Conservation (phyloP, 2,888 invertebrate genomes). For the Endotricha flammealis region DNA sequence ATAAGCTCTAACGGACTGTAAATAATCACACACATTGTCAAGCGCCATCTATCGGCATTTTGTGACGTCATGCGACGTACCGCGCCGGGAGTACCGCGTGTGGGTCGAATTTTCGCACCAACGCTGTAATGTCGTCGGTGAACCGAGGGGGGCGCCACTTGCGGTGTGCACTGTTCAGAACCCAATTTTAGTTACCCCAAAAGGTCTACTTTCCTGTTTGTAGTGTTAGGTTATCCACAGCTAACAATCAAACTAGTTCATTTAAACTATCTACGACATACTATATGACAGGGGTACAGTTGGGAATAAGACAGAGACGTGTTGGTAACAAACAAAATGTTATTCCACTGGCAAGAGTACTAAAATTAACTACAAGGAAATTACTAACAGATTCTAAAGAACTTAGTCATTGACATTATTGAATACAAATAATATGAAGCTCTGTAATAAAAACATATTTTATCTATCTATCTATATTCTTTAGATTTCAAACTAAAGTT, state of each 20-base stretch:
- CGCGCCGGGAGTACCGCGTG: conserved; percentile 77
- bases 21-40: conserved; percentile 51
- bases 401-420: conserved; percentile 4
- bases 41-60: conserved; percentile 64
- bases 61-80: conserved; percentile 67
- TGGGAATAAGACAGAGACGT: conserved; percentile 17
- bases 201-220: no score
- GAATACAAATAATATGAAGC: no score
- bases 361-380: conserved; percentile 24
- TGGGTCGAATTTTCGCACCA: conserved; percentile 87
- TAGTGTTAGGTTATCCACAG: conserved; percentile 18
- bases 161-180: conserved; percentile 82
- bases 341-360: conserved; percentile 6
- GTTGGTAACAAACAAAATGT: conserved; percentile 4
- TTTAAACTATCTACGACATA: conserved; percentile 39
- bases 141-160: conserved; percentile 91
- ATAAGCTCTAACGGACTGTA: no score
- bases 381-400: conserved; percentile 19
- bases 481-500: no score
- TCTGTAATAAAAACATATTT: no score
- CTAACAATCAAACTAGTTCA: neutral
- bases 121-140: conserved; percentile 86
- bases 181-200: conserved; percentile 47
- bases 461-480: no score
- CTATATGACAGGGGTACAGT: conserved; percentile 20